Base-by-base conservation (phyloP, 2,888 invertebrate genomes). In the Phyllotreta striolata region DNA sequence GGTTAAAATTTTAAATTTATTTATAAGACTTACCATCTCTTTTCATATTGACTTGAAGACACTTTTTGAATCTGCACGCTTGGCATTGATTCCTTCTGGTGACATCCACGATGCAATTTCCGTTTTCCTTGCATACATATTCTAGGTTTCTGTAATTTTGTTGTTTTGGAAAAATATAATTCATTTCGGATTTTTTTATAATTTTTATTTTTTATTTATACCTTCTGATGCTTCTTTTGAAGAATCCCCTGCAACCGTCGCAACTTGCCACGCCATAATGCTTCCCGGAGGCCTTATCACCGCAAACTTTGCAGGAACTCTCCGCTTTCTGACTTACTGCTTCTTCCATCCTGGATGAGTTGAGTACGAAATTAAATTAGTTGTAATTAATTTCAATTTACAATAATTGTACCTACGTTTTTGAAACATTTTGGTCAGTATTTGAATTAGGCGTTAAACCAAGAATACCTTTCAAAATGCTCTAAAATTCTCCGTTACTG, bases 61-160 rank as follows among this genome's bases (percentile, higher is more conserved):
- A 96, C 79, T 96, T 96, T 64, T 91, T 88, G 82, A 96, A 95
- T 49, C 96, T 87, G 79, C 97, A 96, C 0, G 96, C 92, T 80
- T 96, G 96, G 78, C 97, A 97, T 81, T 96, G 96, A 83, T 97
- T 97, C 55, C 96, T 84, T 55, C 96, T 85, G 0, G 93, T 93
- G 1, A 96, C 95, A 77, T 97, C 96, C 13, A 97, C 95, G 3
- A 95, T 84, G 77, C 97, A 97, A 0, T 87, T 85, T 0, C 92
- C 92, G 70, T 87, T 90, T 80, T 96, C 96, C 80, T 96, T 97
- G 82, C 97, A 97, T 5, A 93, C 89, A 82, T 96, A 96, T 79
- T 94, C 92, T 76, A 95, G 83, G 79, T 93, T 94, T 73, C 95
- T 93, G 80, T 14, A 78, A 76, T 62, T 24, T 8, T 4, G 4